Percentiles rank a stretch among this genome's conserved stretches.
Evolutionary conservation across 2,797 vertebrate genomes (phyloP).

Genomic region (Enteromius fasciolatus): DNA sequence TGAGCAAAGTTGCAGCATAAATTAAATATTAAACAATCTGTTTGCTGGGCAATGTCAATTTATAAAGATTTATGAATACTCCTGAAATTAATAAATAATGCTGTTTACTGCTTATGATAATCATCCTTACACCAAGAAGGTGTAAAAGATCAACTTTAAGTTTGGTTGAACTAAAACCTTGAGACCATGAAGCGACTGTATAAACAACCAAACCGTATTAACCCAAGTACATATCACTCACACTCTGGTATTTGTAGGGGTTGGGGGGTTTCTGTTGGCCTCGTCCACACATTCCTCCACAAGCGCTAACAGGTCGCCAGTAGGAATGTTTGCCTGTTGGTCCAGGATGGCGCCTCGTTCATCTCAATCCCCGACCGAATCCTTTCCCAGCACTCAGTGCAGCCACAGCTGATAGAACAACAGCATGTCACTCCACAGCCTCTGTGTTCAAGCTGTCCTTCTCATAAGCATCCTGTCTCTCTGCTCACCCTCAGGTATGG

Average conservation of each 20-base stretch:
- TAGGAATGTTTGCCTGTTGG: slow-evolving; percentile 57
- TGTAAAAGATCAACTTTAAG: not conserved
- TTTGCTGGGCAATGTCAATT: not conserved
- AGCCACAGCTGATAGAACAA: slow-evolving; percentile 8
- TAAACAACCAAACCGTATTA: not conserved
- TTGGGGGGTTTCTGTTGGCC: not conserved
- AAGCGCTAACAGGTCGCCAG: slow-evolving; percentile 49
- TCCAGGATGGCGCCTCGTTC: slow-evolving; percentile 26
- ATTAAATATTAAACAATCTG: not conserved
- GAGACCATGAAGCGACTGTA: not conserved
- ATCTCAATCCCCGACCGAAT: not conserved
- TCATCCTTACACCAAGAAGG: not conserved
- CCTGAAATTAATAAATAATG: not conserved
- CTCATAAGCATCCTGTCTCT: slow-evolving; percentile 43
- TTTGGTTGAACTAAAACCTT: not conserved
- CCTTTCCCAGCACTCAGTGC: slow-evolving; percentile 7
- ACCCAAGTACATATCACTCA: not conserved
- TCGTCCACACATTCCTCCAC: slow-evolving; percentile 53
- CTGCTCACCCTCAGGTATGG: slow-evolving; percentile 60
- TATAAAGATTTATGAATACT: not conserved
- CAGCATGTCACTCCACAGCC: slow-evolving; percentile 52
- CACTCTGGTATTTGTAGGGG: slow-evolving; percentile 14
- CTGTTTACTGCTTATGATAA: not conserved
- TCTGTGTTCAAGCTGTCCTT: slow-evolving; percentile 52
- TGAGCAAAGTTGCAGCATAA: not conserved